Base-by-base conservation (phyloP, 2,888 invertebrate species). In the Chrysodeixis includens region DNA sequence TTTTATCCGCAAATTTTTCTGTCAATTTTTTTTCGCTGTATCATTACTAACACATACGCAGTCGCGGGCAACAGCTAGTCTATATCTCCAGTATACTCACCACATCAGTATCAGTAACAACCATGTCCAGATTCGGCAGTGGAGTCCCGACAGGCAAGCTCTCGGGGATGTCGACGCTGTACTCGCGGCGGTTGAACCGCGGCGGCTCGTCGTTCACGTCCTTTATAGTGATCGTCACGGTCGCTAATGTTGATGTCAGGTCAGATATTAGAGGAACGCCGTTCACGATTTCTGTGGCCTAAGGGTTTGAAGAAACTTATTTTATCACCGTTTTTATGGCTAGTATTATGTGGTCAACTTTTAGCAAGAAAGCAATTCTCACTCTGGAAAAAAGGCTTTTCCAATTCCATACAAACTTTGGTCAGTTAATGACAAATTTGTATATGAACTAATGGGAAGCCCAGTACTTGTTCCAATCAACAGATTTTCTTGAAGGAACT, bases 131-230 rank as follows among this genome's bases (percentile, higher is more conserved):
- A 82, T 97, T 96, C 0, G 98, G 98, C 35, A 99, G 91, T 0
- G 98, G 97, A 0, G 98, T 97, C 10, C 98, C 98, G 35, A 97
- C 95, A 0, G 97, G 96, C 10, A 98, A 96, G 82, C 98, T 98
- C 91, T 99, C 98, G 0, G 97, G 97, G 71, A 98, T 96, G 71
- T 97, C 96, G 14, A 98, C 97, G 78, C 95, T 96, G 91, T 98
- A 98, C 88, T 98, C 98, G 54, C 97, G 96, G 53, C 96, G 96
- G 92, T 98, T 98, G 91, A 98, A 98, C 53, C 96, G 95, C 0
- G 98, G 98, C 0, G 98, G 97, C 77, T 98, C 98, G 86, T 98
- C 98, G 89, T 98, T 98, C 0, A 98, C 98, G 88, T 98, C 98
- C 81, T 97, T 97, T 78, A 98, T 97, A 49, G 97, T 98, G 58